phyloP scores from a whole-genome alignment of 2,113 vertebrate genomes.

The Lathamus discolor region DNA sequence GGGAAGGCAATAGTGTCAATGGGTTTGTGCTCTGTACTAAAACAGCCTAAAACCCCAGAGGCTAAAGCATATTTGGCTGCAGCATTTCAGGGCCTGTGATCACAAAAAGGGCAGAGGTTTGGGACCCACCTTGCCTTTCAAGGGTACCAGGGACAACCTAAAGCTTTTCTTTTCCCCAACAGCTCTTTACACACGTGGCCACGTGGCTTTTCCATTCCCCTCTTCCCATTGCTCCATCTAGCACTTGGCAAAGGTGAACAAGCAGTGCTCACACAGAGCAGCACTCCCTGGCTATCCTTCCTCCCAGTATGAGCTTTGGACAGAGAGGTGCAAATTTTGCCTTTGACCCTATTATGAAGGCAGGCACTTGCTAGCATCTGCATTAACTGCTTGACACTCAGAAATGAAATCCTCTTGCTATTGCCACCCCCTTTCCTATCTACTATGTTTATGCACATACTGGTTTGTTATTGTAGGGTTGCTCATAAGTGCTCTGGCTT shows the following conservation, averaged over 20 bases:
- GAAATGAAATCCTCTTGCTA: not conserved
- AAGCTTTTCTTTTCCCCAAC: not conserved
- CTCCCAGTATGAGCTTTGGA: rapidly evolving
- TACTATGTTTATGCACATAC: not conserved
- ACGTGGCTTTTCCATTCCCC: not conserved
- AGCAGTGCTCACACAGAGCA: not conserved
- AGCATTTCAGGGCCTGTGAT: rapidly evolving
- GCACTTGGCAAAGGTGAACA: not conserved
- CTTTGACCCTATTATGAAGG: not conserved
- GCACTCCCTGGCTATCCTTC: rapidly evolving
- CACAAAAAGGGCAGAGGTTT: not conserved
- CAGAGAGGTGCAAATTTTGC: not conserved
- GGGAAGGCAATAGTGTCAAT: not conserved
- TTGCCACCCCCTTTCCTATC: not conserved
- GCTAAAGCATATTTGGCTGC: not conserved
- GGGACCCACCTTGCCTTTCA: conserved; percentile 24
- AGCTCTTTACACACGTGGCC: not conserved
- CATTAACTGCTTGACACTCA: not conserved
- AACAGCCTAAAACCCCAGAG: not conserved
- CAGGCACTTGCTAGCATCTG: not conserved
- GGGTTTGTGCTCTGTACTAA: not conserved
- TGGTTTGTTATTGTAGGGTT: conserved; percentile 40
- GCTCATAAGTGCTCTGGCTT: conserved; percentile 14
- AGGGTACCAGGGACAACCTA: not conserved
- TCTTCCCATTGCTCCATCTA: not conserved